A percentile compares a stretch with the other conserved stretches of the same genome.
Conservation (phyloP, 1,140 invertebrate species). For the Eulimnadia texana region DNA sequence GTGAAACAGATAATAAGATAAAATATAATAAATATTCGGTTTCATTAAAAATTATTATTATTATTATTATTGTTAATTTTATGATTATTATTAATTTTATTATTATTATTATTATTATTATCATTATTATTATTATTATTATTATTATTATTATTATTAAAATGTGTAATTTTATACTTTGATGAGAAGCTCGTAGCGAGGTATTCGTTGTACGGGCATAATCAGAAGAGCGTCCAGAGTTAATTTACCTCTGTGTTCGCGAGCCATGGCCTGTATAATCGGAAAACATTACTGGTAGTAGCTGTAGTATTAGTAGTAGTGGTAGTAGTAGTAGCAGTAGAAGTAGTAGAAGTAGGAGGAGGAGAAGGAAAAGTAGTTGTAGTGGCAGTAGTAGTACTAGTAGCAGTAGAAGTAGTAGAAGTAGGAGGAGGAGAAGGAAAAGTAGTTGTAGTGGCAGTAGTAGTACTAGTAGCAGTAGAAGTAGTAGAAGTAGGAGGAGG, state of each 20-base stretch:
- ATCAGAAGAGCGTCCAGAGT: slow-evolving; percentile 87
- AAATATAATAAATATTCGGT: too few relatives aligned
- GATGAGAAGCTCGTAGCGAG: slow-evolving; percentile 84
- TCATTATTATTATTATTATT: too few relatives aligned
- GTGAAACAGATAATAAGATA: too few relatives aligned
- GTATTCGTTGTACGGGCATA: slow-evolving; percentile 92
- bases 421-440: not conserved
- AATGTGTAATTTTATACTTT: slow-evolving; percentile 37
- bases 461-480: not conserved
- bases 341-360: not conserved
- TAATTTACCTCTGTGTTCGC: slow-evolving; percentile 87
- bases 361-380: not conserved
- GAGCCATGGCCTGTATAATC: slow-evolving; percentile 53
- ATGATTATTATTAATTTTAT: too few relatives aligned
- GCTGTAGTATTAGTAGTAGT: not conserved
- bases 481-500: too few relatives aligned
- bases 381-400: not conserved
- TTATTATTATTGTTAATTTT: too few relatives aligned
- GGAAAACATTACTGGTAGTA: too few relatives aligned
- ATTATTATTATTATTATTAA: too few relatives aligned
- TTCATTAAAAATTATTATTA: too few relatives aligned
- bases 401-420: not conserved
- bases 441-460: not conserved
- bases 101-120: too few relatives aligned
- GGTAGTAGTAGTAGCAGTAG: not conserved